These are phyloP conservation scores for Phoxinus dragarum DNA, from an alignment of 2,797 vertebrate species.

Conservation along the genomic window DNA sequence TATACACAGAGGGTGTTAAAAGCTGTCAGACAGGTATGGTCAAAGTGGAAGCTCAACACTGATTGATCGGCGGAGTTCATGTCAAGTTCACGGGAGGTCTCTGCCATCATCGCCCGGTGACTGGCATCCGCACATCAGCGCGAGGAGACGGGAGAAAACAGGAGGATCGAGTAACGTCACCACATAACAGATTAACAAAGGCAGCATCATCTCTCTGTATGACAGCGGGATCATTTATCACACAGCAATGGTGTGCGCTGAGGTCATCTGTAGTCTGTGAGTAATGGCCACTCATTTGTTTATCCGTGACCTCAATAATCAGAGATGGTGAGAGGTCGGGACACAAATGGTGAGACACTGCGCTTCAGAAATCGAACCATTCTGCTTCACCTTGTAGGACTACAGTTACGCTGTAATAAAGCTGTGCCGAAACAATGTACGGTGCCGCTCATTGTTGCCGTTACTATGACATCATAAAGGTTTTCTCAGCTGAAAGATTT, in stretches of 20 bases:
- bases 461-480: constrained; percentile 45
- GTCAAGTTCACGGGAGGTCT: constrained; percentile 81
- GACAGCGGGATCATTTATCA: constrained; percentile 59
- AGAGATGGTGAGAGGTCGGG: constrained; percentile 52
- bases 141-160: constrained; percentile 43
- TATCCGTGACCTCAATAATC: constrained; percentile 54
- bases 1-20: constrained; percentile 68
- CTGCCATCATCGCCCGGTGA: constrained; percentile 74
- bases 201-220: constrained; percentile 54
- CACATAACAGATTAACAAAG: constrained; percentile 57
- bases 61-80: constrained; percentile 82
- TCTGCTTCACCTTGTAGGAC: constrained; percentile 19
- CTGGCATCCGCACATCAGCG: constrained; percentile 75
- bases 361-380: constrained; percentile 33
- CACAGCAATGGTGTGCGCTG: constrained; percentile 50
- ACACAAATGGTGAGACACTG: constrained; percentile 45
- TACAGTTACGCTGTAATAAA: constrained; percentile 43
- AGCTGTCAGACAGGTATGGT: constrained; percentile 78
- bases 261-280: constrained; percentile 59
- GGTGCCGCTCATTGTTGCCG: constrained; percentile 33
- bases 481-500: constrained; percentile 20
- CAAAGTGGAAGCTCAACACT: constrained; percentile 72
- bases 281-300: constrained; percentile 57
- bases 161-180: constrained; percentile 54
- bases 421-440: constrained; percentile 34